Evolutionary conservation across 1,140 invertebrate species (phyloP).

Genomic region (Pararge aegeria): DNA sequence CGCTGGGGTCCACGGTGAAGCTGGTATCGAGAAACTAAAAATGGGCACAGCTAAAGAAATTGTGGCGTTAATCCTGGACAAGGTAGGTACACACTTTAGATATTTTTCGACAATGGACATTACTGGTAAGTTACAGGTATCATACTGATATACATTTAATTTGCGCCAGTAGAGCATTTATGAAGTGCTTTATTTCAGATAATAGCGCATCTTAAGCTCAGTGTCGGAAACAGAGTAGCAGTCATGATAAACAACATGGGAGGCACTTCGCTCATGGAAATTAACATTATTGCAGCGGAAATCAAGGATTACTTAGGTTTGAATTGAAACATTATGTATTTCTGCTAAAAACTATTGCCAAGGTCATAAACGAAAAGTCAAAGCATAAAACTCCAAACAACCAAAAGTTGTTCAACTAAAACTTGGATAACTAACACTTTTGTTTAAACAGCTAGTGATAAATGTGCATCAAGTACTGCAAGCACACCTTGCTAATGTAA

Average conservation of each 20-base stretch:
- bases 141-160: neutral
- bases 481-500: too few species aligned
- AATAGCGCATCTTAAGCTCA: constrained; percentile 74
- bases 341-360: too few species aligned
- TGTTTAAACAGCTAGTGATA: too few species aligned
- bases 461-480: too few species aligned
- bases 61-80: constrained; percentile 74
- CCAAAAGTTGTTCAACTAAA: too few species aligned
- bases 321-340: constrained; percentile 1
- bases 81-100: constrained; percentile 54
- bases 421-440: too few species aligned
- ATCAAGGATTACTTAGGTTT: constrained; percentile 83
- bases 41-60: constrained; percentile 78
- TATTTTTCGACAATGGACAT: too few species aligned
- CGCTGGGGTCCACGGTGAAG: constrained; percentile 92
- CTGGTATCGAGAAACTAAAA: constrained; percentile 87
- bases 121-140: too few species aligned
- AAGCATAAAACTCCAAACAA: neutral
- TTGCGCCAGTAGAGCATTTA: too few species aligned
- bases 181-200: constrained; percentile 35
- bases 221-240: constrained; percentile 80
- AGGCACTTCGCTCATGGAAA: constrained; percentile 87
- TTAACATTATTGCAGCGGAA: constrained; percentile 87
- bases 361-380: too few species aligned
- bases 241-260: constrained; percentile 92